Base-by-base conservation (phyloP, 2,888 invertebrate species). In the Lithophane socia region DNA sequence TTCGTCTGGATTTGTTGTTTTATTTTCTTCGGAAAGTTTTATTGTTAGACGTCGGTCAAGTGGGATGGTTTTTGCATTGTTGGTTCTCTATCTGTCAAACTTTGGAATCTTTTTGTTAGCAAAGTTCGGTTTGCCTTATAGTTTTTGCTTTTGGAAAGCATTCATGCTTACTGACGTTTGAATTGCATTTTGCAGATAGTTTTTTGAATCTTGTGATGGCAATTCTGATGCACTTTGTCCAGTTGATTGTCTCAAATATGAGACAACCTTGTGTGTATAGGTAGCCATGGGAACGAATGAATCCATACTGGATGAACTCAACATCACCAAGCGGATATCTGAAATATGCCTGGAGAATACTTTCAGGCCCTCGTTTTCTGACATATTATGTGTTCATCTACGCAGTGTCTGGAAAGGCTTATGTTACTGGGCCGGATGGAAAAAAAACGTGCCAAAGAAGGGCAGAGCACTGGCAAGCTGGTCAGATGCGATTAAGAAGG, bases 1-100 rank as follows among this genome's bases (percentile, higher is more conserved):
- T 87, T 85, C 72, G 65, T 77, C 76, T 71, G 65, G 8, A 75
- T 68, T 77, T 56, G 56, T 84, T 75, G 68, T 77, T 75, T 67
- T 74, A 87, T 80, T 73, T 81, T 77, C 60, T 75, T 67, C 54
- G 21, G 12, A 75, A 83, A 77, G 47, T 75, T 77, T 75, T 72
- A 77, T 54, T 61, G 56, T n/a, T 70, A 61, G 65, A 54, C 29
- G 24, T 44, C 4, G 60, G 79, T 64, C 84, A 83, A 64, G 83
- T 44, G 60, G 29, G 70, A 61, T 61, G 60, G 56, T 67, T 71
- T 56, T 65, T 77, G 73, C n/a, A 9, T 56, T 37, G 63, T 47
- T 65, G 83, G 83, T 83, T 83, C 61, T 70, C 58, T 63, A 24
- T 68, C 58, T 63, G 60, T 10, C 10, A 21, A 63, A 60, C 42